phyloP scores from a whole-genome alignment of 2,888 invertebrate species.

The Lycia hirtaria region DNA sequence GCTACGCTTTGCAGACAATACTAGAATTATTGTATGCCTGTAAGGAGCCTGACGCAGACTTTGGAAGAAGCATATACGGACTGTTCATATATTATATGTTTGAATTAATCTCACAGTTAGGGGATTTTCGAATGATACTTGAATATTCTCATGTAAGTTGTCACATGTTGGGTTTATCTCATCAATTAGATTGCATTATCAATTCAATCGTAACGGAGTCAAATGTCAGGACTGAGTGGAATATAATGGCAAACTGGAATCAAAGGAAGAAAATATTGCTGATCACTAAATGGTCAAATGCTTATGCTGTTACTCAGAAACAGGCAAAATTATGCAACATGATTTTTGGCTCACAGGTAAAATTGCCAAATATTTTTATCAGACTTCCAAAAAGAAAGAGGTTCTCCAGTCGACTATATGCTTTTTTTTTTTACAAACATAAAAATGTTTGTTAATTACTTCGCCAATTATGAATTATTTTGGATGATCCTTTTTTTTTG shows the following conservation, averaged over 20 bases:
- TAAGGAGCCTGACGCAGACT: background rate
- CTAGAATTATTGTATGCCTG: background rate
- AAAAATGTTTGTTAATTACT: no score
- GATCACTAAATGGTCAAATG: conserved; percentile 1
- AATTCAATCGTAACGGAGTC: background rate
- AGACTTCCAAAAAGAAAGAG: no score
- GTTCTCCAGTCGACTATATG: no score
- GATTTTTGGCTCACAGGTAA: conserved; percentile 12
- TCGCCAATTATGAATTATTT: no score
- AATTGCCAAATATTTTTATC: no score
- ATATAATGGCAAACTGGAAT: background rate
- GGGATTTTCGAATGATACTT: background rate
- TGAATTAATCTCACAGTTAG: background rate
- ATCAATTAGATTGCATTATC: background rate
- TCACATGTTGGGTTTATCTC: background rate
- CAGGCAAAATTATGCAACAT: background rate
- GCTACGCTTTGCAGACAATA: background rate
- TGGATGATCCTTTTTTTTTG: no score
- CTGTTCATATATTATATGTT: background rate
- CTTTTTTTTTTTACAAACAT: no score
- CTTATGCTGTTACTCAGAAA: background rate
- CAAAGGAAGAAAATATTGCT: background rate
- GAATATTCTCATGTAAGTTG: background rate
- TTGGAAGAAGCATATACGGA: background rate
- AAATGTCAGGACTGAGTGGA: background rate